phyloP scores from a whole-genome alignment of 2,113 vertebrate species.

The Tiliqua scincoides region DNA sequence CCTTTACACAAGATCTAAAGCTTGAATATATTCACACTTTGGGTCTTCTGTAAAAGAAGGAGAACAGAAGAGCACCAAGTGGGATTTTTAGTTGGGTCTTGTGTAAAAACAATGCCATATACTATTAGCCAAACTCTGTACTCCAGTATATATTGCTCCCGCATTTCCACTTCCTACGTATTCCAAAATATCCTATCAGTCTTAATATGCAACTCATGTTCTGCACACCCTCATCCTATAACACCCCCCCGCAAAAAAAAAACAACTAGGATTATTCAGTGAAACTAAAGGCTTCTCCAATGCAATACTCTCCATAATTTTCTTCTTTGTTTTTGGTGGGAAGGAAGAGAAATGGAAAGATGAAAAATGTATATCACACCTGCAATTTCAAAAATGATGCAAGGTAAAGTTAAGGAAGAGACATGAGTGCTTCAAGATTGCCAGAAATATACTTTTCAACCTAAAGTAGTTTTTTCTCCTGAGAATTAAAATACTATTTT shows the following conservation, averaged over 20 bases:
- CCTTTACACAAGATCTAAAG: background rate
- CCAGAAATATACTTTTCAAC: constrained; percentile 9
- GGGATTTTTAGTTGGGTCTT: too few relatives aligned
- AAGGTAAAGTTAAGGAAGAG: background rate
- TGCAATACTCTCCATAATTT: background rate
- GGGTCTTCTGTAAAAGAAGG: too few relatives aligned
- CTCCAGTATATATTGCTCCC: constrained; percentile 5
- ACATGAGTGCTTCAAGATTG: background rate
- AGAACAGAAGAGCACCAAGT: too few relatives aligned
- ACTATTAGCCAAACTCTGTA: constrained; percentile 3
- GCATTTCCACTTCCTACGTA: background rate
- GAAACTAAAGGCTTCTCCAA: constrained; percentile 18
- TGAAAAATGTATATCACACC: background rate
- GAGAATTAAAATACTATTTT: constrained; percentile 10
- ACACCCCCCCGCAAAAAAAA: background rate
- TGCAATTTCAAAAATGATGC: background rate
- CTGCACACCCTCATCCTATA: constrained; percentile 33
- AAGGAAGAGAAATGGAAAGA: background rate
- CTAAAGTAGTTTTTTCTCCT: constrained; percentile 19
- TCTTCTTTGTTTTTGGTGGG: background rate
- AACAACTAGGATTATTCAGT: constrained; percentile 11
- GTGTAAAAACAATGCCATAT: background rate
- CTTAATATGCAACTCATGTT: background rate
- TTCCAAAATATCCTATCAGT: too few relatives aligned
- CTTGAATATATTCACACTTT: background rate